phyloP scores from a whole-genome alignment of 2,797 vertebrate genomes.

The Epinephelus awoara region DNA sequence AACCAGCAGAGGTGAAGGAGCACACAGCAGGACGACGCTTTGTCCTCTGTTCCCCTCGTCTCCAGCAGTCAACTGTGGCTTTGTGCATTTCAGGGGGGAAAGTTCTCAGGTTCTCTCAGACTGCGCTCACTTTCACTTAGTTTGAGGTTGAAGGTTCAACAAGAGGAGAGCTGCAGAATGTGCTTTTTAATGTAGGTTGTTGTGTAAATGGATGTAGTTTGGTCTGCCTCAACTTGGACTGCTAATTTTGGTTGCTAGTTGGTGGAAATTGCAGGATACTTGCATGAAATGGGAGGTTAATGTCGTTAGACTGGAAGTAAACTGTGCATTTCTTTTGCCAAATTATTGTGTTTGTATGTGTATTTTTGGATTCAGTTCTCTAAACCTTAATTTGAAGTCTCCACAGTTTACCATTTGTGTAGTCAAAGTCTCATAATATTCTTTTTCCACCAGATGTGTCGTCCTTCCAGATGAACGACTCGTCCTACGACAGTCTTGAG shows the following conservation, averaged over 20 bases:
- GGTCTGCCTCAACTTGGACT: not conserved
- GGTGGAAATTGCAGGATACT: constrained; percentile 3
- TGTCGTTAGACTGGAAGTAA: not conserved
- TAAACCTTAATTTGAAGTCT: not conserved
- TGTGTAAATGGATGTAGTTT: not conserved
- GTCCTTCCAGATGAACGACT: constrained; percentile 95
- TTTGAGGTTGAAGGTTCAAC: not conserved
- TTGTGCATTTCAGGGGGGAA: constrained; percentile 45
- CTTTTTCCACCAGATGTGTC: constrained; percentile 85
- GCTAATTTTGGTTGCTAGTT: not conserved
- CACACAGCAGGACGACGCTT: constrained; percentile 26
- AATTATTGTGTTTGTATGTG: no score
- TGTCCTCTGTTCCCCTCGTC: constrained; percentile 55
- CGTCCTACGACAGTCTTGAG: constrained; percentile 96
- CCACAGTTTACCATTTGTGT: not conserved
- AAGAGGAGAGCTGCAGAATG: not conserved
- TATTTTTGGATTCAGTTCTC: not conserved
- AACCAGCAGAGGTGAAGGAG: constrained; percentile 36
- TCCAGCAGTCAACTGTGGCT: constrained; percentile 18
- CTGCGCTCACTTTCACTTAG: not conserved
- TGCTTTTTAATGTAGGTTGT: not conserved
- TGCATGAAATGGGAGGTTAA: not conserved
- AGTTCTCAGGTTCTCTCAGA: constrained; percentile 3
- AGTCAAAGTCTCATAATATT: not conserved
- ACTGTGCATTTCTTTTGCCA: no score